phyloP scores from a whole-genome alignment of 2,888 invertebrate genomes.

The Malacosoma neustria region DNA sequence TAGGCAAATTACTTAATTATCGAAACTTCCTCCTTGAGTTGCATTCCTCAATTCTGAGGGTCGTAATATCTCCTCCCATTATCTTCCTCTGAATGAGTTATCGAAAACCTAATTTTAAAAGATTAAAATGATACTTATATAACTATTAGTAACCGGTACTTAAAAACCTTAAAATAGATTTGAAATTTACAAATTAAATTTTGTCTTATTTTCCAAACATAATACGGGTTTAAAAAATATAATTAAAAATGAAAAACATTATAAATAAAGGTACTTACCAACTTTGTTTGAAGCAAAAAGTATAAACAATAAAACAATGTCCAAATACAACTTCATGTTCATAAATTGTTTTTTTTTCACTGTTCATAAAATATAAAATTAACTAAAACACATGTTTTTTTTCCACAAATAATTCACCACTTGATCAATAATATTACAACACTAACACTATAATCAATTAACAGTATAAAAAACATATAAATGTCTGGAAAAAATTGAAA shows the following conservation, averaged over 20 bases:
- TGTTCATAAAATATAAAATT: slow-evolving; percentile 26
- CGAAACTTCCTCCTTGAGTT: too few species aligned
- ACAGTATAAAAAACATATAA: slow-evolving; percentile 5
- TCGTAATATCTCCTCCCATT: too few species aligned
- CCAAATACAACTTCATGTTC: slow-evolving; percentile 49
- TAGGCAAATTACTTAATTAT: neutral
- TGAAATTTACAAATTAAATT: too few species aligned
- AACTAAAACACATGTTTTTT: neutral
- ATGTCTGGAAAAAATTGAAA: slow-evolving; percentile 17
- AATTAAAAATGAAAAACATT: too few species aligned
- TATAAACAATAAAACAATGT: slow-evolving; percentile 39
- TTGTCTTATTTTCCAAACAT: too few species aligned
- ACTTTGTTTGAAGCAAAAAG: slow-evolving; percentile 30
- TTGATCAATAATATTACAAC: slow-evolving; percentile 8
- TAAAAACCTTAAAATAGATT: too few species aligned
- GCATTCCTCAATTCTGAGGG: too few species aligned
- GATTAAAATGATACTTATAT: too few species aligned
- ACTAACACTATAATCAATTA: slow-evolving; percentile 14
- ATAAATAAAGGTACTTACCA: slow-evolving; percentile 38
- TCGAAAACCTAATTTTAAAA: too few species aligned
- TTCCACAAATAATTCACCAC: neutral
- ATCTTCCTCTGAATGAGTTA: too few species aligned
- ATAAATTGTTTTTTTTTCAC: slow-evolving; percentile 19
- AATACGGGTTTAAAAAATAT: too few species aligned
- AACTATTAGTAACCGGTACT: too few species aligned